Percentiles rank a stretch among this genome's conserved stretches.
Evolutionary conservation across 2,113 vertebrate species (phyloP).

Genomic region (Antennarius striatus): DNA sequence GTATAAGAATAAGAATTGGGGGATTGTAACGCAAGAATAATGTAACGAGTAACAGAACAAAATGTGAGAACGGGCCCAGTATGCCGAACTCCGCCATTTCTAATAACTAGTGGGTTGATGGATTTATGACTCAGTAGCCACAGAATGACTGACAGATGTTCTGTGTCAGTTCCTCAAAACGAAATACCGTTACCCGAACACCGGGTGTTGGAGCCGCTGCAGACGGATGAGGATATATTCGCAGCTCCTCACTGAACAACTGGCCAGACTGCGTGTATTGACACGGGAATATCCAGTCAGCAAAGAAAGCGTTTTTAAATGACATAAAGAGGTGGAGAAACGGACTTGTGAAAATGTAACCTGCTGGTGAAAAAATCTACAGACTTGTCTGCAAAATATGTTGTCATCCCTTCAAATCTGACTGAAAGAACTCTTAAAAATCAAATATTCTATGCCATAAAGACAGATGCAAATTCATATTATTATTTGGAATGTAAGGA

Average conservation of each 20-base stretch:
- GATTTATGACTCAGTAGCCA: too few species aligned
- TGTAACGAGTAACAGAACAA: not conserved
- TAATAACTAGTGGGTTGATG: too few species aligned
- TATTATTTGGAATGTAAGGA: not conserved
- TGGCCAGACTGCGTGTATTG: not conserved
- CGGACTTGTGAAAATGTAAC: constrained; percentile 4
- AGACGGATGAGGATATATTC: constrained; percentile 4
- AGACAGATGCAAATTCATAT: not conserved
- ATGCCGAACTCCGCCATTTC: not conserved
- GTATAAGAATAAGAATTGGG: not conserved
- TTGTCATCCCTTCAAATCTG: constrained; percentile 9
- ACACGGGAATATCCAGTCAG: not conserved
- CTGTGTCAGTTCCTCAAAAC: too few species aligned
- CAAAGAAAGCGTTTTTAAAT: not conserved
- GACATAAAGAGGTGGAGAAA: not conserved
- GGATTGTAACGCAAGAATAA: constrained; percentile 6
- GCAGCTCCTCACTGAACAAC: constrained; percentile 9
- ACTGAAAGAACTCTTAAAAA: constrained; percentile 16
- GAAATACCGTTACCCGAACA: too few species aligned
- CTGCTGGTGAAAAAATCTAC: constrained; percentile 3
- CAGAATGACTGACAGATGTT: too few species aligned
- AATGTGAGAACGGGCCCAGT: not conserved
- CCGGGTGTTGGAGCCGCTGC: too few species aligned
- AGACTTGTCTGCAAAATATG: constrained; percentile 32
- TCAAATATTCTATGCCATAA: not conserved